phyloP scores from a whole-genome alignment of 2,888 invertebrate species.

The Eupsilia transversa region DNA sequence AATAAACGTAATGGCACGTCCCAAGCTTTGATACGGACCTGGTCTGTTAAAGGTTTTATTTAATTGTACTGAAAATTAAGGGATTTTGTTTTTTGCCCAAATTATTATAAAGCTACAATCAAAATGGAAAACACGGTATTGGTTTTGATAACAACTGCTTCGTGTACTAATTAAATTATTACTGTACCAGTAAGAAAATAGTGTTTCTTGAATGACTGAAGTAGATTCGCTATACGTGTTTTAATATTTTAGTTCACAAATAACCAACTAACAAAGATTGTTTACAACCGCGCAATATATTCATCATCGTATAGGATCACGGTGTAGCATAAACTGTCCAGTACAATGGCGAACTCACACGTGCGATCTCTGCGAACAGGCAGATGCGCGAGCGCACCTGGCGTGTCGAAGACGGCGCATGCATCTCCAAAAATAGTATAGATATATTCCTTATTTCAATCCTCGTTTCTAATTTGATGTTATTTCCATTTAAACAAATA shows the following conservation, averaged over 20 bases:
- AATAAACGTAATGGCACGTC: slow-evolving; percentile 10
- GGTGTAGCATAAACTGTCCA: slow-evolving; percentile 41
- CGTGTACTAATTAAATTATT: not conserved
- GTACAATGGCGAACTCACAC: slow-evolving; percentile 61
- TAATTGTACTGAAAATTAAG: slow-evolving; percentile 12
- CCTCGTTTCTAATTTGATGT: not conserved
- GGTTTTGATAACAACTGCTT: not conserved
- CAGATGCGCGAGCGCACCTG: slow-evolving; percentile 83
- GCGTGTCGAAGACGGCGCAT: slow-evolving; percentile 70
- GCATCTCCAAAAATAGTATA: slow-evolving; percentile 62
- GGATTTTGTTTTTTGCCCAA: not conserved
- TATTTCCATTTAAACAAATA: not conserved
- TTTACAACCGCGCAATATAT: slow-evolving; percentile 26
- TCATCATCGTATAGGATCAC: slow-evolving; percentile 41
- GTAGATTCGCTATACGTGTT: not conserved
- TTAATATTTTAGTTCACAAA: not conserved
- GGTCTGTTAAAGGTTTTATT: slow-evolving; percentile 16
- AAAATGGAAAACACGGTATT: not conserved
- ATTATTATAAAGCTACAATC: slow-evolving; percentile 1
- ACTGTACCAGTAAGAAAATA: not conserved
- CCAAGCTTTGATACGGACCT: slow-evolving; percentile 9
- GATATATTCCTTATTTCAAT: slow-evolving; percentile 26
- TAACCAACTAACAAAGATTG: slow-evolving; percentile 17
- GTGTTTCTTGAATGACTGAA: not conserved
- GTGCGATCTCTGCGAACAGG: slow-evolving; percentile 73